Evolutionary conservation across 2,113 vertebrate species (phyloP).

Genomic region (Pyxicephalus adspersus): DNA sequence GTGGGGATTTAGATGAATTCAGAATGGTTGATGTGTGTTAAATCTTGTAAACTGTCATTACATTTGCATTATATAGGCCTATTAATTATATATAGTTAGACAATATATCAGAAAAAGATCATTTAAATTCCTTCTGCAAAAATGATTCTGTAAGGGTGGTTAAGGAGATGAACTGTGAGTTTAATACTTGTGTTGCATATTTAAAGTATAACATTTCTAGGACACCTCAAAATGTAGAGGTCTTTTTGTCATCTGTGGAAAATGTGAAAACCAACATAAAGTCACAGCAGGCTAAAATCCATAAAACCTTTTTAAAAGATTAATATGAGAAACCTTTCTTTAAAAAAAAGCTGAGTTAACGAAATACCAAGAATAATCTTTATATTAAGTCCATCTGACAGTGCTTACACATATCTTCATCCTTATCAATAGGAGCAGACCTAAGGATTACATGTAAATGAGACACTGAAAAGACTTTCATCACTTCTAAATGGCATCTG

Average conservation of each 20-base stretch:
- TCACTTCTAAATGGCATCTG: constrained; percentile 61
- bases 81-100: too few species aligned
- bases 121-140: too few species aligned
- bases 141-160: too few species aligned
- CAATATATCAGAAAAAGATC: too few species aligned
- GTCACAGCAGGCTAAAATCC: constrained; percentile 32
- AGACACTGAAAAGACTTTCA: constrained; percentile 63
- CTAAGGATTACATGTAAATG: constrained; percentile 73
- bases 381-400: constrained; percentile 56
- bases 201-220: constrained; percentile 47
- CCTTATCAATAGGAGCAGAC: constrained; percentile 72
- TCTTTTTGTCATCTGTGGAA: constrained; percentile 45
- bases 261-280: constrained; percentile 53
- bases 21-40: too few species aligned
- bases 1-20: too few species aligned
- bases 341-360: constrained; percentile 58
- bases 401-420: constrained; percentile 60
- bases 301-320: constrained; percentile 61
- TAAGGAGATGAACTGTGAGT: too few species aligned
- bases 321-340: constrained; percentile 60
- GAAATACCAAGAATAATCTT: constrained; percentile 56
- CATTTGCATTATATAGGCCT: too few species aligned
- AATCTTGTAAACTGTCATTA: too few species aligned
- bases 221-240: constrained; percentile 53
- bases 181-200: too few species aligned